Base-by-base conservation (phyloP, 2,888 invertebrate species). In the Microctonus brassicae region DNA sequence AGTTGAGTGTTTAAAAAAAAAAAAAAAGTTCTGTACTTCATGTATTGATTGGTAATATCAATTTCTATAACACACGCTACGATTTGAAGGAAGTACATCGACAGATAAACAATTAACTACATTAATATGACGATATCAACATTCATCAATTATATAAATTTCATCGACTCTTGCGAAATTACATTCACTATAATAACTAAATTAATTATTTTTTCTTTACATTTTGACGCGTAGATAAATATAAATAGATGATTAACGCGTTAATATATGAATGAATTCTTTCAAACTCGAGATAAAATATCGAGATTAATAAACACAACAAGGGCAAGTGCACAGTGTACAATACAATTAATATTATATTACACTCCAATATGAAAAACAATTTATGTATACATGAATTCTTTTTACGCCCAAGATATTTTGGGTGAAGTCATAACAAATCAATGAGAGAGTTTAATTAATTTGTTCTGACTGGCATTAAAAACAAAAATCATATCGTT, bases 221-320 rank as follows among this genome's bases (percentile, higher is more conserved):
- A 17, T 3, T n/a, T 34, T 20, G 29, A 34, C 71, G 42, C 24
- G 63, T 72, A 66, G 26, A 70, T 72, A 58, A 29, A 58, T n/a
- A 42, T 42, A 52, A 4, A 63, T 10, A n/a, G 47, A 52, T 9
- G 17, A 63, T 62, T 71, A 71, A 75, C 75, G 71, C 70, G 79
- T 81, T 79, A 79, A 82, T 81, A 82, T 82, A 83, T 80, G 79
- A 73, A 78, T 82, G 77, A 75, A 82, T 82, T 77, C 80, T 81
- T 83, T 78, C 74, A 84, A 84, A 84, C 83, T 82, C 82, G 79
- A 83, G 83, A 87, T 86, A 85, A 84, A 87, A 86, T 86, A 86
- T 86, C 80, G 81, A 84, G 82, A 81, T 79, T 82, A 84, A 62
- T 73, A 78, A 86, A 86, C 86, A 85, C 84, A 86, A 86, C 86